A percentile compares a stretch with the other conserved stretches of the same genome.
Conservation (phyloP, 2,888 invertebrate species). For the Syrphus vitripennis region DNA sequence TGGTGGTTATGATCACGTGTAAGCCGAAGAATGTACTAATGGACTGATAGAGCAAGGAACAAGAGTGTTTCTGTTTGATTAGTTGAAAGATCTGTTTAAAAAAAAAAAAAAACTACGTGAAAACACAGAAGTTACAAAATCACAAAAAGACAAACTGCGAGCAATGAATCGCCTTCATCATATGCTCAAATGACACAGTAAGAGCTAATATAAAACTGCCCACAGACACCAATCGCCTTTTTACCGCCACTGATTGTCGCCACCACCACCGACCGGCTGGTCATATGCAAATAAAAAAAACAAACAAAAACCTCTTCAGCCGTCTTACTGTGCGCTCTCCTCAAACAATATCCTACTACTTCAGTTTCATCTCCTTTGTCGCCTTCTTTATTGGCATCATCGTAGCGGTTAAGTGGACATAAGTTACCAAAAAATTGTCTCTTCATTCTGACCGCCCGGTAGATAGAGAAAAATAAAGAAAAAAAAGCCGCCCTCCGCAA, state of each 20-base stretch:
- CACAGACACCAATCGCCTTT: conserved; percentile 36
- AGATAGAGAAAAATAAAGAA: neutral
- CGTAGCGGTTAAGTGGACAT: conserved; percentile 70
- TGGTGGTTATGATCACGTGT: too few species aligned
- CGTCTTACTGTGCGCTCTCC: conserved; percentile 14
- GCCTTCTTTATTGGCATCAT: conserved; percentile 71
- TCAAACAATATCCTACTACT: conserved; percentile 44
- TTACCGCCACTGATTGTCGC: conserved; percentile 2
- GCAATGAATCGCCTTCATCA: conserved; percentile 52
- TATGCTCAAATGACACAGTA: conserved; percentile 52
- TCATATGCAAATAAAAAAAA: conserved; percentile 56
- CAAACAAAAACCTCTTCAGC: neutral
- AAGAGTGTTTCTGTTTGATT: too few species aligned
- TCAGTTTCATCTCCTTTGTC: conserved; percentile 69
- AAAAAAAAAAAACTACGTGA: conserved; percentile 23
- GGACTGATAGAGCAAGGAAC: too few species aligned
- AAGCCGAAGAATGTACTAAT: too few species aligned
- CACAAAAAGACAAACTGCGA: conserved; percentile 61
- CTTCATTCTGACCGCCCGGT: conserved; percentile 56
- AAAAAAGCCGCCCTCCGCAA: conserved; percentile 62
- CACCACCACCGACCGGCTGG: neutral
- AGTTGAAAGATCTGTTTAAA: too few species aligned
- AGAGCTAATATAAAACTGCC: conserved; percentile 69
- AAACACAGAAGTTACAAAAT: conserved; percentile 58
- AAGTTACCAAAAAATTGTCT: conserved; percentile 71